Percentiles rank a stretch among this genome's conserved stretches.
These are phyloP conservation scores for Columba guinea DNA, from an alignment of 2,797 vertebrate species.

Conservation along the genomic window DNA sequence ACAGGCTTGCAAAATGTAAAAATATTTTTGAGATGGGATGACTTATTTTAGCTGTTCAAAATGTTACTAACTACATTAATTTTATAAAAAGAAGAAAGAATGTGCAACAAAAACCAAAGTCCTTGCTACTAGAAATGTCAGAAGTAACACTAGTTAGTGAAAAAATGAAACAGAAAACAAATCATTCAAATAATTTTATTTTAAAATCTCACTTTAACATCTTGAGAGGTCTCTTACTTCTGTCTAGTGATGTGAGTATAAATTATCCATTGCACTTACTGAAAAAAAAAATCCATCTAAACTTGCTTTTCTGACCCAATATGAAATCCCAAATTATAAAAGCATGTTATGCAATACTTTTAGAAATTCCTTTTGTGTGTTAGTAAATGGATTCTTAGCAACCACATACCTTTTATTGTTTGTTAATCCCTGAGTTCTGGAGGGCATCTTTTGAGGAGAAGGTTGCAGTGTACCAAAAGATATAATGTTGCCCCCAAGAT, in stretches of 20 bases:
- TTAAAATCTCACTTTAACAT: background rate
- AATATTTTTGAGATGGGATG: background rate
- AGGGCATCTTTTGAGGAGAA: background rate
- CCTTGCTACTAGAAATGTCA: background rate
- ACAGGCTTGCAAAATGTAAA: background rate
- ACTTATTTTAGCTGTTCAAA: background rate
- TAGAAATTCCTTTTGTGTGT: background rate
- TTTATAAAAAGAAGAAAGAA: background rate
- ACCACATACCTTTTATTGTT: background rate
- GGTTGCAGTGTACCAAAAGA: background rate
- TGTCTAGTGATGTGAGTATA: background rate
- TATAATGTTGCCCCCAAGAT: background rate
- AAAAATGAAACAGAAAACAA: background rate
- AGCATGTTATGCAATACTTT: background rate
- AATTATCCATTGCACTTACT: background rate
- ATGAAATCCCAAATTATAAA: background rate
- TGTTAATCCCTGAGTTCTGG: background rate
- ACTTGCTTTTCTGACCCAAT: background rate
- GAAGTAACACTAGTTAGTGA: background rate
- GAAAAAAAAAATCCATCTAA: background rate
- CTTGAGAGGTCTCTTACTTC: background rate
- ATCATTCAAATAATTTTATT: background rate
- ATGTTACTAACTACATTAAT: background rate
- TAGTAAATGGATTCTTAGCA: background rate
- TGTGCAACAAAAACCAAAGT: accelerated